phyloP scores from a whole-genome alignment of 2,113 vertebrate genomes.

The Lepus europaeus region DNA sequence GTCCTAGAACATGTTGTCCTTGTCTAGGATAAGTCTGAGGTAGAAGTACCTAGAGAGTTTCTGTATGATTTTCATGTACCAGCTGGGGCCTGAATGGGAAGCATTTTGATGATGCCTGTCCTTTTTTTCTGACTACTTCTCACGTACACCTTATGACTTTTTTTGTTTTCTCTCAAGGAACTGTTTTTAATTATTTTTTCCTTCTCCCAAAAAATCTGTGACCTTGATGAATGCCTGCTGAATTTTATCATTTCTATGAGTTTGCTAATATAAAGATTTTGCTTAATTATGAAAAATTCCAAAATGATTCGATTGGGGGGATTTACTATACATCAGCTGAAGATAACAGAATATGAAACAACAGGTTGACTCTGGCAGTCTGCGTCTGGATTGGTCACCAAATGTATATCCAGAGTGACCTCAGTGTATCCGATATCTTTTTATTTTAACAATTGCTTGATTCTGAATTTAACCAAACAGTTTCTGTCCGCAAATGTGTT shows the following conservation, averaged over 20 bases:
- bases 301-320: not conserved
- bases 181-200: slow-evolving; percentile 53
- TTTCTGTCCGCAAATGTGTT: slow-evolving; percentile 21
- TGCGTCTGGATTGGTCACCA: not conserved
- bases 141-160: not conserved
- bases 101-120: not conserved
- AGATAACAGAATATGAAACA: not conserved
- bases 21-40: not conserved
- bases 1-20: not conserved
- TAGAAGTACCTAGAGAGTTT: not conserved
- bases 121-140: not conserved
- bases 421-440: slow-evolving; percentile 7
- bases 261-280: slow-evolving; percentile 7
- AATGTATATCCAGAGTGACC: not conserved
- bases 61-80: not conserved
- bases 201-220: slow-evolving; percentile 32
- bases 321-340: not conserved
- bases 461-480: slow-evolving; percentile 13
- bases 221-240: not conserved
- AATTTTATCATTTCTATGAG: slow-evolving; percentile 2
- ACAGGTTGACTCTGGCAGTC: slow-evolving; percentile 4
- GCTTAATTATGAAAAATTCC: slow-evolving; percentile 45
- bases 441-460: slow-evolving; percentile 36
- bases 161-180: not conserved
- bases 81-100: not conserved